A percentile compares a stretch with the other conserved stretches of the same genome.
Evolutionary conservation across 2,888 invertebrate species (phyloP).

Genomic region (Epiblema foenella): DNA sequence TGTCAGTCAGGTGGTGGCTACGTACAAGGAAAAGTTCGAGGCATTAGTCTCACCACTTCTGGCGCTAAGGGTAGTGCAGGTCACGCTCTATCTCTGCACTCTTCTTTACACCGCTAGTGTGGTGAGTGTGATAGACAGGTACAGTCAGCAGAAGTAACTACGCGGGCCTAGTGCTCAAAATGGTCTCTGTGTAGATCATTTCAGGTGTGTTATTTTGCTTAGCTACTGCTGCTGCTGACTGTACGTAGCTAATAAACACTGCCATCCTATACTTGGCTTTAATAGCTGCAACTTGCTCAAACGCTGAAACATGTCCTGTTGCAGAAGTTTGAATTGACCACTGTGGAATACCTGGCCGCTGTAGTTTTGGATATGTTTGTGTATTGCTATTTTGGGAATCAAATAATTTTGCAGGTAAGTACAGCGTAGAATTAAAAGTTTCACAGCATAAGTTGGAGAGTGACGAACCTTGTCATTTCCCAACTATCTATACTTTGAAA

Average conservation of each 20-base stretch:
- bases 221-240: no score
- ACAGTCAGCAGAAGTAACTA: no score
- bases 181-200: no score
- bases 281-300: neutral
- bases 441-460: no score
- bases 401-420: constrained; percentile 73
- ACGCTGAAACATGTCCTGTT: constrained; percentile 8
- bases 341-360: constrained; percentile 73
- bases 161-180: no score
- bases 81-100: constrained; percentile 73
- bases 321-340: constrained; percentile 72
- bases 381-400: constrained; percentile 76
- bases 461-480: no score
- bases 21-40: constrained; percentile 66
- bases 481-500: no score
- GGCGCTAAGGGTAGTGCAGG: constrained; percentile 71
- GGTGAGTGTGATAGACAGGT: constrained; percentile 54
- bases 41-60: constrained; percentile 72
- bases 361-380: constrained; percentile 75
- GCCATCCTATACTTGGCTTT: no score
- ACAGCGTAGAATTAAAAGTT: neutral
- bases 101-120: constrained; percentile 73
- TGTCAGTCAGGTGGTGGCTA: constrained; percentile 58
- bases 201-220: no score
- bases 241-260: neutral